Evolutionary conservation across 2,113 vertebrate genomes (phyloP).

Genomic region (Sigmodon hispidus): DNA sequence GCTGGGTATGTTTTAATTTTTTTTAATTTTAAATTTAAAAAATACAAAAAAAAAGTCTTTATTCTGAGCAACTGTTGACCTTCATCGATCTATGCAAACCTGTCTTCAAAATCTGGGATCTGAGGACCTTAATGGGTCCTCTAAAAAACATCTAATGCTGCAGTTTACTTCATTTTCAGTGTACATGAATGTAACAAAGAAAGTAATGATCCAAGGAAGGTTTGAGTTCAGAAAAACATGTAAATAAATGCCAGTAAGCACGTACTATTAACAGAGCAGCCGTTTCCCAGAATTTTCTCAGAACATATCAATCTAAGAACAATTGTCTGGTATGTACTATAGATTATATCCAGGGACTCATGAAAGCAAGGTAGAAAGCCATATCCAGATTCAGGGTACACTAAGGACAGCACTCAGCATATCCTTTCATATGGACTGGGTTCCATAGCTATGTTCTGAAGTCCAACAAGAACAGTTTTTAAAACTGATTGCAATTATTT

Average conservation of each 20-base stretch:
- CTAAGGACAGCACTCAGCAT: no score
- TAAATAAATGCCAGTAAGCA: background rate
- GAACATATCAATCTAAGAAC: background rate
- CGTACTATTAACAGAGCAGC: background rate
- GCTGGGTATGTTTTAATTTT: no score
- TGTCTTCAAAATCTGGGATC: background rate
- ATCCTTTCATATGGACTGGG: background rate
- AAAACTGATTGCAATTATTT: background rate
- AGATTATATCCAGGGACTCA: background rate
- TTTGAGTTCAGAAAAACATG: background rate
- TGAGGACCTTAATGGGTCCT: background rate
- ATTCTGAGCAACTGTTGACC: background rate
- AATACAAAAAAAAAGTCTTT: no score
- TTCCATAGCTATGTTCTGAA: background rate
- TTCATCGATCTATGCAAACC: background rate
- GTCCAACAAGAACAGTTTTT: background rate
- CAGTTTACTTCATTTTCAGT: background rate
- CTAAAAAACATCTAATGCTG: background rate
- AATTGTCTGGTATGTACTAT: background rate
- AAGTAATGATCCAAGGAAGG: background rate
- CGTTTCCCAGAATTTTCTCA: background rate
- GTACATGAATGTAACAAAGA: background rate
- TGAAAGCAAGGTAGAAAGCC: background rate
- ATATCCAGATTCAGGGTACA: background rate
- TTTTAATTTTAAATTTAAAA: no score